A percentile compares a stretch with the other conserved stretches of the same genome.
These are phyloP conservation scores for Osmerus eperlanus DNA, from an alignment of 2,113 vertebrate species.

Conservation along the genomic window DNA sequence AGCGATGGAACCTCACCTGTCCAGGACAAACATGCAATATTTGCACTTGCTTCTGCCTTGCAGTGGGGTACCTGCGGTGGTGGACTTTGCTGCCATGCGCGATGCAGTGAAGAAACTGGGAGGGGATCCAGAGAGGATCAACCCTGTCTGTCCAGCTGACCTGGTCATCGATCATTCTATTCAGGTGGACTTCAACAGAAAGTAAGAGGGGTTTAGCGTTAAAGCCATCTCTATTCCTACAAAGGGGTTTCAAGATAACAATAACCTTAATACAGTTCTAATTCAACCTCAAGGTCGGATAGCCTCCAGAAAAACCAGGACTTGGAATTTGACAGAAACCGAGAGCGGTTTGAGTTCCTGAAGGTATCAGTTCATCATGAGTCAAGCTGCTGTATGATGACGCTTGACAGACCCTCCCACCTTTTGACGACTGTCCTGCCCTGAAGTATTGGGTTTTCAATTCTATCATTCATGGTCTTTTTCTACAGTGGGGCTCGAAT, in stretches of 20 bases:
- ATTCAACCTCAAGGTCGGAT: conserved; percentile 76
- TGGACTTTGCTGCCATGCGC: conserved; percentile 97
- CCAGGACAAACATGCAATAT: not conserved
- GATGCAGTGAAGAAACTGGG: conserved; percentile 90
- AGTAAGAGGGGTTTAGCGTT: conserved; percentile 61
- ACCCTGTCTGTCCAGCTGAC: conserved; percentile 93
- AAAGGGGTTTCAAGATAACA: too few species aligned
- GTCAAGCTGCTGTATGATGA: too few species aligned
- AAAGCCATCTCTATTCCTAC: too few species aligned
- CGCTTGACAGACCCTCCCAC: too few species aligned
- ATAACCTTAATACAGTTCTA: too few species aligned
- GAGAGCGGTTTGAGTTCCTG: conserved; percentile 94
- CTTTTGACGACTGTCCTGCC: not conserved
- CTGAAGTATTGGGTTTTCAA: not conserved
- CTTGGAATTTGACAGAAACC: conserved; percentile 96
- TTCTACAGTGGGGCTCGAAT: conserved; percentile 89
- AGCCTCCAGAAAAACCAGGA: conserved; percentile 97
- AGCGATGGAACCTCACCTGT: too few species aligned
- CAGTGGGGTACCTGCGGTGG: conserved; percentile 93
- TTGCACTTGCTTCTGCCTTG: conserved; percentile 2
- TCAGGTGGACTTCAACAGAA: conserved; percentile 95
- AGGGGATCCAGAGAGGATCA: conserved; percentile 92
- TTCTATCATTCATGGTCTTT: conserved; percentile 21
- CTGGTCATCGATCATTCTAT: conserved; percentile 98
- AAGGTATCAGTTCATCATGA: conserved; percentile 74